Evolutionary conservation across 2,113 vertebrate genomes (phyloP), one percentile per base, ranked within the genome.

Genomic region (Diphyllodes magnificus): DNA sequence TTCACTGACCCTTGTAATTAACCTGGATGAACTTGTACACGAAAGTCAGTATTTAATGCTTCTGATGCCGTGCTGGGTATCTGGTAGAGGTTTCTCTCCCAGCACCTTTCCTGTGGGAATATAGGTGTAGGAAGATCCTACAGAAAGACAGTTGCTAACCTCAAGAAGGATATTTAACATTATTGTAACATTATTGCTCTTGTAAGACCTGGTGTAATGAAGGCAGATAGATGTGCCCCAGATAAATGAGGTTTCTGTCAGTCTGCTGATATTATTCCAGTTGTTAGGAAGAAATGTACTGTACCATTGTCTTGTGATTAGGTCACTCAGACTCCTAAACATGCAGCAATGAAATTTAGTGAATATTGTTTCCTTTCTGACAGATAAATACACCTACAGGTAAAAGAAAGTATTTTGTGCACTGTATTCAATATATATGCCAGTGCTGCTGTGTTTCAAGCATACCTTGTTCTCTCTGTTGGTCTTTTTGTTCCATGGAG

Each of bases 401-500:
- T 16, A 37, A 45, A 56, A 75, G 16, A 28, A 75, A 72, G 42
- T 25, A 80, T 30, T 70, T n/a, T 28, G 54, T 86, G 40, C 45
- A 40, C 1, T 51, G 14, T 33, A 60, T 33, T 72, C 47, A 45
- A 25, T 13, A 47, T 6, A 22, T 15, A 61, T 4, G 8, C 22
- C 10, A 10, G 37, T 7, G 7, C 1, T 76, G 45, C 57, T 80
- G 31, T 65, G 25, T 71, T 72, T 30, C 8, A 2, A 56, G 40
- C 90, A 1, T 98, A 99, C 99, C 99, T 99, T 99, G 99, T 93
- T 99, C 99, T 95, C 99, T 97, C 85, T 99, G 99, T 95, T 99
- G 99, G 96, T 99, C 99, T 96, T 99, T 99, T 97, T 99, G 99
- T 97, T 99, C 99, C 99, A 99, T 99, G 87, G 99, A 99, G 96